Base-by-base conservation (phyloP, 2,888 invertebrate species). In the Pollenia griseotomentosa region DNA sequence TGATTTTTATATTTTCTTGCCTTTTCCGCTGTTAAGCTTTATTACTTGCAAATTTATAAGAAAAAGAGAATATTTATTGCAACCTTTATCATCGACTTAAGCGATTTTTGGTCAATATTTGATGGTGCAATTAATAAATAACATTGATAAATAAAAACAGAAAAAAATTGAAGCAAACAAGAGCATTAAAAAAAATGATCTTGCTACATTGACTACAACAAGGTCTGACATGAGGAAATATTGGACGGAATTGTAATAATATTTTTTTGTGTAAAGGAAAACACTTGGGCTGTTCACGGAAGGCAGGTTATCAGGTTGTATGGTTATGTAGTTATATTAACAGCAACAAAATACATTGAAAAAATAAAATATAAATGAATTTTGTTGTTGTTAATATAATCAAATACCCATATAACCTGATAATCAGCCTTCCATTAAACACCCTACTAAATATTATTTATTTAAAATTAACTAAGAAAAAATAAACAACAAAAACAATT, bases 71-170 rank as follows among this genome's bases (percentile, higher is more conserved):
- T 16, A 23, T 57, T 61, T n/a, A 66, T 40, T 70, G 73, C 79
- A 79, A 63, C 40, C 53, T 23, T 74, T 85, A 74, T 80, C 74
- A 85, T 75, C 68, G 5, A 33, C 70, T 85, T 68, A 14, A 70
- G 63, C 44, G 61, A 51, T 55, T 51, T 23, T 51, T 68, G 68
- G 51, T 61, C 65, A 70, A 80, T 68, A n/a, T 55, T 59, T 33
- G 46, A 61, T 75, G 68, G 14, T 6, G 59, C 16, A 82, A 74
- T 74, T 42, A 12, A 59, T 51, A 46, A 59, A 66, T 12, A 44
- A 66, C 61, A 55, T 74, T 66, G 81, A 66, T 66, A 11, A 9
- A 2, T 46, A 19, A 63, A 42, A 44, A 42, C 9, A 16, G 16
- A 57, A 48, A 51, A 9, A 33, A 42, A 65, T 63, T 46, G 14